A percentile compares a stretch with the other conserved stretches of the same genome.
Conservation (phyloP, 2,797 vertebrate species). For the Melanotaenia pygmaea region DNA sequence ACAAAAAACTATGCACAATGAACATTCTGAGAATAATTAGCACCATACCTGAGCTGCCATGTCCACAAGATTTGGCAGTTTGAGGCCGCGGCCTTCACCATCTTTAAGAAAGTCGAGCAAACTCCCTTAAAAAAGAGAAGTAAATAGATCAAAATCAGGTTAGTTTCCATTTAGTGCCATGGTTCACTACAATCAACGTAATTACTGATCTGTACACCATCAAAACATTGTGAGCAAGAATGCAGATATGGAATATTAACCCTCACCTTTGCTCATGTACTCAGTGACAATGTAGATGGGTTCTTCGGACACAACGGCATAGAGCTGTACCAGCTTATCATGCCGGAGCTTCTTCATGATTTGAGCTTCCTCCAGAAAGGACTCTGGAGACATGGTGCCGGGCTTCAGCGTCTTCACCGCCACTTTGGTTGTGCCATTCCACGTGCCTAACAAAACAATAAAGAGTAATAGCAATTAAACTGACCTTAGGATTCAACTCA, state of each 20-base stretch:
- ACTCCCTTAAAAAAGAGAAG: constrained; percentile 83
- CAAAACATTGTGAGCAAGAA: constrained; percentile 14
- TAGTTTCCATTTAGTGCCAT: not conserved
- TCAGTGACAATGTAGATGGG: constrained; percentile 99
- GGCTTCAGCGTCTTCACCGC: constrained; percentile 99
- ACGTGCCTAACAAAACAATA: constrained; percentile 85
- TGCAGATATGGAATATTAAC: constrained; percentile 45
- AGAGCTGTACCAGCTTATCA: constrained; percentile 97
- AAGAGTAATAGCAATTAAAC: not conserved
- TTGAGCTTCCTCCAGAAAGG: constrained; percentile 98
- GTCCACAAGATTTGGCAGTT: constrained; percentile 97
- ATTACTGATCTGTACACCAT: constrained; percentile 46
- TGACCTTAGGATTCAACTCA: not conserved
- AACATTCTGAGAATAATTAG: not conserved
- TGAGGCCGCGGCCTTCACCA: constrained; percentile 95
- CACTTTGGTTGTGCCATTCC: constrained; percentile 99
- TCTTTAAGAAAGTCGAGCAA: constrained; percentile 98
- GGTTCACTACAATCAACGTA: not conserved
- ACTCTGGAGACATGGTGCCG: constrained; percentile 98
- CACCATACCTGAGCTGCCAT: constrained; percentile 96
- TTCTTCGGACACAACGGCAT: constrained; percentile 97
- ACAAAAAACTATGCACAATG: not conserved
- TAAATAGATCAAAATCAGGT: not conserved
- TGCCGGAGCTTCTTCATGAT: constrained; percentile 99
- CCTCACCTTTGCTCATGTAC: constrained; percentile 95